Conservation (phyloP, 2,113 vertebrate species). For the cat (Felis catus) region DNA sequence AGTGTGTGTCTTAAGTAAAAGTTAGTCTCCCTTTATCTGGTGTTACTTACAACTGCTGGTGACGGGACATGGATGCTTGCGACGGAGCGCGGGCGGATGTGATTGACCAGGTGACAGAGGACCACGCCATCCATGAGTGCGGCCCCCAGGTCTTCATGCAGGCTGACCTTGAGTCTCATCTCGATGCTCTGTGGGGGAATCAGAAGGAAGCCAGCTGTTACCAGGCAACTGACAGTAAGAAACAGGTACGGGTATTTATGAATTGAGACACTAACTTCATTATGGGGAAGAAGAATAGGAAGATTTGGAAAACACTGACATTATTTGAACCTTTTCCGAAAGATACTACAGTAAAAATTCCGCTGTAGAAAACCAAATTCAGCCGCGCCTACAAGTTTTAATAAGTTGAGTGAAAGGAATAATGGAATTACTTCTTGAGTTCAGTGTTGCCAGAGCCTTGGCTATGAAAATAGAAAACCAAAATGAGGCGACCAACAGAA, state of each 20-base stretch:
- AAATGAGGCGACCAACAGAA: background rate
- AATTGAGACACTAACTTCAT: background rate
- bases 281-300: background rate
- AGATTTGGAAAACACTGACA: background rate
- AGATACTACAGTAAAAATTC: background rate
- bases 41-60: slow-evolving; percentile 92
- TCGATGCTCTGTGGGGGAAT: slow-evolving; percentile 91
- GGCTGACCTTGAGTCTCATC: slow-evolving; percentile 92
- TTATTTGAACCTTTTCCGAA: background rate
- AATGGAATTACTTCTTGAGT: background rate
- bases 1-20: background rate
- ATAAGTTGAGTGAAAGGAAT: background rate
- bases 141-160: slow-evolving; percentile 92
- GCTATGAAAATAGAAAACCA: background rate
- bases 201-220: background rate
- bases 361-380: background rate
- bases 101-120: slow-evolving; percentile 95
- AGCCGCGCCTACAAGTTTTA: background rate
- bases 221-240: background rate
- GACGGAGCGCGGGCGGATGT: slow-evolving; percentile 93
- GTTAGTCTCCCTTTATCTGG: background rate
- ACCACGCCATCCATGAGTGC: slow-evolving; percentile 96
- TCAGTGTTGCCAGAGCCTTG: background rate
- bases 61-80: slow-evolving; percentile 96
- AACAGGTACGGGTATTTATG: background rate